These are phyloP conservation scores for Anolis apletophallus DNA, from an alignment of 2,797 vertebrate species.

Conservation along the genomic window DNA sequence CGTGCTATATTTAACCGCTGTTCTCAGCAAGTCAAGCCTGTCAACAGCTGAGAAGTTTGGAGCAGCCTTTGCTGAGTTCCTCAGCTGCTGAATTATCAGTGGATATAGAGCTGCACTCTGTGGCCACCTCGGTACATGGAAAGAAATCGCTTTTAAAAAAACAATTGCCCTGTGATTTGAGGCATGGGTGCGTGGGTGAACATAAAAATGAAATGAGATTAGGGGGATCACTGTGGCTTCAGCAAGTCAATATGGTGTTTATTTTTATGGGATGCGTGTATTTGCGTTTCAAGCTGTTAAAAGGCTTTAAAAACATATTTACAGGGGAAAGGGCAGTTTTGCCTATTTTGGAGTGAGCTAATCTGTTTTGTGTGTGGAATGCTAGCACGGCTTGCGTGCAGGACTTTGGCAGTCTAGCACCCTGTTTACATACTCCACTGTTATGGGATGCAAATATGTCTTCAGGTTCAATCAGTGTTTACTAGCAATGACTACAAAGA, in stretches of 20 bases:
- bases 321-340: conserved; percentile 47
- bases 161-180: conserved; percentile 73
- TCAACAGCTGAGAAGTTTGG: conserved; percentile 92
- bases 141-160: conserved; percentile 66
- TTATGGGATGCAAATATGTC: background rate
- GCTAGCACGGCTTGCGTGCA: background rate
- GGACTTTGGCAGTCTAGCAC: background rate
- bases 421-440: background rate
- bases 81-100: conserved; percentile 91
- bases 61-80: conserved; percentile 80
- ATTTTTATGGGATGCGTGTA: background rate
- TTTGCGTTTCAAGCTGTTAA: background rate
- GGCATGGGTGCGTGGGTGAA: conserved; percentile 55
- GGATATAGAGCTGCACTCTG: conserved; percentile 66
- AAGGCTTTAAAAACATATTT: conserved; percentile 38
- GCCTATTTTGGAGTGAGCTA: conserved; percentile 32
- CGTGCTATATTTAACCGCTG: conserved; percentile 95
- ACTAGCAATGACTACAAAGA: background rate
- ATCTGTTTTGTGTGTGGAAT: background rate
- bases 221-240: conserved; percentile 23
- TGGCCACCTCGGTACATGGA: conserved; percentile 54
- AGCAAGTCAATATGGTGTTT: conserved; percentile 72
- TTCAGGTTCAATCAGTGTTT: background rate
- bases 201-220: background rate
- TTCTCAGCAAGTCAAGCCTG: conserved; percentile 88